Evolutionary conservation across 2,888 invertebrate genomes (phyloP), one percentile per base, ranked within the genome.

Genomic region (Cremastinae sp.): DNA sequence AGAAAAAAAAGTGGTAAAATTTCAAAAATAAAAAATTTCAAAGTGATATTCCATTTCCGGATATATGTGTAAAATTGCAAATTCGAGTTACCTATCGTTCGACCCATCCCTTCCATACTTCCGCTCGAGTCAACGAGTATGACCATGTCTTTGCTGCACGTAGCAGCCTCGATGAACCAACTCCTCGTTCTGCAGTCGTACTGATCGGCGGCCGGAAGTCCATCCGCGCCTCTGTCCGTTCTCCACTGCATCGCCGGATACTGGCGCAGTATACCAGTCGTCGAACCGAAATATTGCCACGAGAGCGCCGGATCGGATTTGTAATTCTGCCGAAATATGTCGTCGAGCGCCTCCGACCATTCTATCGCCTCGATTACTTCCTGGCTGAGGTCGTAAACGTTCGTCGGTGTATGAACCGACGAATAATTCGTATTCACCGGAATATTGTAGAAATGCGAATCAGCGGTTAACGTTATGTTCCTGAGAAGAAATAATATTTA

Each of bases 201-300:
- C 1, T 95, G 93, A 88, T 98, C 97, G 4, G 91, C 91, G 74
- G 89, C 86, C 78, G 91, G 91, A 2, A 51, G 59, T 0, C 81
- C 78, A 51, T 82, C 78, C 0, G 61, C 41, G 4, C 78, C 79
- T 7, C 70, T 65, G 20, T 80, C 78, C 0, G 82, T 84, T 59
- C 74, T 78, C 89, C 89, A 89, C 39, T 84, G 83, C 87, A 89
- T 89, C 10, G 89, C 94, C 62, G 99, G 99, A 91, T 95, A 99
- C 87, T 96, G 96, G 5, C 99, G 91, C 83, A 99, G 92, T 84
- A 99, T 95, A 10, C 99, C 99, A 2, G 95, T 94, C 35, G 96
- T 94, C 81, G 97, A 97, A 28, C 99, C 98, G 89, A 99, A 99
- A 90, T 98, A 98, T 90, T 99, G 99, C 97, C 98, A 99, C 0